These are phyloP conservation scores for Lordiphosa fenestrarum DNA, from an alignment of 2,888 invertebrate species.

Conservation along the genomic window DNA sequence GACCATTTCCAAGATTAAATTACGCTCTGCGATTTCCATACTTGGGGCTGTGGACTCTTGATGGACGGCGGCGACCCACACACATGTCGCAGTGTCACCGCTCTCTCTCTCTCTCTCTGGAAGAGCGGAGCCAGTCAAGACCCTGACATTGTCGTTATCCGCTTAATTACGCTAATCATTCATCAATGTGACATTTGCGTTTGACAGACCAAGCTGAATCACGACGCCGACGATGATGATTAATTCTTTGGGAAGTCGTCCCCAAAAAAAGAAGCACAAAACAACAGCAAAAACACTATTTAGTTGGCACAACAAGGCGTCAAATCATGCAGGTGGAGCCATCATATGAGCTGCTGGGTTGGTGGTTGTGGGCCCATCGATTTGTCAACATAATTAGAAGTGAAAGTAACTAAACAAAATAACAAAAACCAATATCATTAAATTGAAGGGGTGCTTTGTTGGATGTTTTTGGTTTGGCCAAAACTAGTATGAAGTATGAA, in stretches of 20 bases:
- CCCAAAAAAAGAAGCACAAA: background rate
- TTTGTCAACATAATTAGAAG: no score
- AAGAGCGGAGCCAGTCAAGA: conserved; percentile 17
- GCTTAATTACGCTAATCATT: conserved; percentile 74
- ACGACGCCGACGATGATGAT: conserved; percentile 52
- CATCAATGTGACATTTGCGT: conserved; percentile 76
- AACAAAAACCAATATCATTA: no score
- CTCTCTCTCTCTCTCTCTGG: background rate
- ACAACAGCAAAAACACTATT: conserved; percentile 7
- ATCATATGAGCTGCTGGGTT: no score
- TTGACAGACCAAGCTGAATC: conserved; percentile 71
- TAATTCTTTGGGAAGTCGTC: conserved; percentile 51
- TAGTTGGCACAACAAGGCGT: conserved; percentile 16
- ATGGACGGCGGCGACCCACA: conserved; percentile 36
- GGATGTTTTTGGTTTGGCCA: no score
- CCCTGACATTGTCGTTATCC: conserved; percentile 54
- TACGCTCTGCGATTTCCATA: no score
- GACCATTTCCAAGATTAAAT: no score
- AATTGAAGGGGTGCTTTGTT: no score
- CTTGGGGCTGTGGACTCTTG: conserved; percentile 20
- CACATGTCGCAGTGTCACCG: conserved; percentile 54
- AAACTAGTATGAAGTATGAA: no score
- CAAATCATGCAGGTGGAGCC: conserved; percentile 2
- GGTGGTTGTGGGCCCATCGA: no score
- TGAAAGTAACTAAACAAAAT: no score